Base-by-base conservation (phyloP, 1,140 invertebrate species). In the Lysiphlebus fabarum region DNA sequence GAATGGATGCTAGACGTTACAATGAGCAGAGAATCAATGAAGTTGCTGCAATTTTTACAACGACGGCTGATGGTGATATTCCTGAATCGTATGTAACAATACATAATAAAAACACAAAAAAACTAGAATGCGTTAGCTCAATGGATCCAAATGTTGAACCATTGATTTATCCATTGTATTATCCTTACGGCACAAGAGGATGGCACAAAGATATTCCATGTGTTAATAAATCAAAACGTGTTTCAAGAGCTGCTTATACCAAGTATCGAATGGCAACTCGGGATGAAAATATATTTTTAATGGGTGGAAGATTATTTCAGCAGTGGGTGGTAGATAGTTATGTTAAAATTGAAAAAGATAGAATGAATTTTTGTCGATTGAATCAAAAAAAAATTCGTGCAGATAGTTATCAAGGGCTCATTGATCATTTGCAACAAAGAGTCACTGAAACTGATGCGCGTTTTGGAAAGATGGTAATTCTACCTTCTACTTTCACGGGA, bases 91-190 rank as follows among this genome's bases (percentile, higher is more conserved):
- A 59, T 33, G 50, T 59, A 11, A 59, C 58, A 43, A 26, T 59
- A 43, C 26, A 41, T 41, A 53, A 59, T 53, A 59, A 54, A 59
- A 59, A 47, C 40, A 54, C 50, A 14, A 51, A 41, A 33, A 53
- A 14, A 47, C 42, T 54, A 38, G 49, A 59, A 51, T 47, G 4
- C 11, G 34, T 59, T 12, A 59, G 50, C 44, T 50, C 50, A 6
- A 59, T 53, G 58, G 58, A 59, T 50, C 47, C 56, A 10, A 58
- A 58, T 50, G 41, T 58, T 50, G 56, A 58, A 44, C 56, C 56
- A 5, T 54, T 36, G 50, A 34, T 53, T 11, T 54, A 59, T 59
- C 50, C 58, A 53, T 48, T 36, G 50, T 38, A 43, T 17, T 59
- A 59, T 59, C 58, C 58, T 44, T 48, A 50, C 36, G 58, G 58